Evolutionary conservation across 2,113 vertebrate species (phyloP).

Genomic region (Vicugna pacos): DNA sequence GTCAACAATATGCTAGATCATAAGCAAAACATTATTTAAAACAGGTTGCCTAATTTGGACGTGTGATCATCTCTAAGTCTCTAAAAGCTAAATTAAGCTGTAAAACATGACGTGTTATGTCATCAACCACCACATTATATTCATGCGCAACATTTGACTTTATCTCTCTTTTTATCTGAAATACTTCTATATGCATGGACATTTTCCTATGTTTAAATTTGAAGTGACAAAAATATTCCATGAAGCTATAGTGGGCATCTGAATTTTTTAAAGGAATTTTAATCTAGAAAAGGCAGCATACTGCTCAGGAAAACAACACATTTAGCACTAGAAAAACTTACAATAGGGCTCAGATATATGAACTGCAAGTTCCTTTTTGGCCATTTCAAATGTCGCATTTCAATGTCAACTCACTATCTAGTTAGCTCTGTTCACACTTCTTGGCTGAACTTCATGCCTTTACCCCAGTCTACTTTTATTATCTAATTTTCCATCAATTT

Average conservation of each 20-base stretch:
- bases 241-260: not conserved
- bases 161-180: not conserved
- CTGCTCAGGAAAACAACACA: conserved; percentile 47
- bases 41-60: not conserved
- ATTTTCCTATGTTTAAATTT: conserved; percentile 64
- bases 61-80: not conserved
- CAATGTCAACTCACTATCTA: not conserved
- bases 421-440: not conserved
- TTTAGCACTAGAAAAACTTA: not conserved
- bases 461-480: not conserved
- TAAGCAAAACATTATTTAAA: not conserved
- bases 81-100: not conserved
- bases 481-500: not conserved
- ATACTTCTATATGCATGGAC: not conserved
- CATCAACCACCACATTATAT: not conserved
- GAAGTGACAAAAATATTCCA: not conserved
- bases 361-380: conserved; percentile 17
- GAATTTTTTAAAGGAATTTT: conserved; percentile 52
- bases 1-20: not conserved
- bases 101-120: not conserved
- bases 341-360: conserved; percentile 13
- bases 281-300: not conserved
- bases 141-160: not conserved
- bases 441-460: not conserved
- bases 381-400: not conserved